Conservation (phyloP, 2,113 vertebrate species). For the Xyliphius kryptos region DNA sequence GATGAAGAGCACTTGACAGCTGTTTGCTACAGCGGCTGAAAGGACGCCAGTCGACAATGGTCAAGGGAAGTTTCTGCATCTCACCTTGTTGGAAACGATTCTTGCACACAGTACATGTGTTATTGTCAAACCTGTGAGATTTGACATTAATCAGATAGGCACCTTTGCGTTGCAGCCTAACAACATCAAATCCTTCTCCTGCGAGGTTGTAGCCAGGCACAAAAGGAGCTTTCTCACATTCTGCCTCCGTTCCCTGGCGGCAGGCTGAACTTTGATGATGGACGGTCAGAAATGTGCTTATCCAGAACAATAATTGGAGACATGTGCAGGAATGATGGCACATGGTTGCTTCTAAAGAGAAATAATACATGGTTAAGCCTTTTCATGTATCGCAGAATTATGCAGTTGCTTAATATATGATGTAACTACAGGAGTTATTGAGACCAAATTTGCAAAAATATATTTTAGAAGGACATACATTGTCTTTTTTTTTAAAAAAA, state of each 20-base stretch:
- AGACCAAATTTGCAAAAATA: too few species aligned
- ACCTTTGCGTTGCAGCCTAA: slow-evolving; percentile 61
- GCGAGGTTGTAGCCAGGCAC: slow-evolving; percentile 69
- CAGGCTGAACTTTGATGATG: slow-evolving; percentile 43
- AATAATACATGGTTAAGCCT: too few species aligned
- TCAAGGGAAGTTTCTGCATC: slow-evolving; percentile 58
- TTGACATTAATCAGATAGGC: slow-evolving; percentile 68
- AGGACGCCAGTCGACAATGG: slow-evolving; percentile 64
- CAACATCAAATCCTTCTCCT: slow-evolving; percentile 73
- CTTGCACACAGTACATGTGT: slow-evolving; percentile 63
- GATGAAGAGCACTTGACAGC: slow-evolving; percentile 61
- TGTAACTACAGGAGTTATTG: too few species aligned
- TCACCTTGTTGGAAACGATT: slow-evolving; percentile 59
- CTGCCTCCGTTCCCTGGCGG: slow-evolving; percentile 42
- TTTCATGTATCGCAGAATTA: too few species aligned
- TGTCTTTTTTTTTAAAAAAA: too few species aligned
- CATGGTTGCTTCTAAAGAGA: slow-evolving; percentile 44
- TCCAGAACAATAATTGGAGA: slow-evolving; percentile 30
- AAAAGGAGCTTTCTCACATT: slow-evolving; percentile 62
- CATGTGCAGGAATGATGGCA: background rate
- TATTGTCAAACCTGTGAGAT: slow-evolving; percentile 52
- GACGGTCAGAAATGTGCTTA: slow-evolving; percentile 30
- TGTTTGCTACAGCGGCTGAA: slow-evolving; percentile 62
- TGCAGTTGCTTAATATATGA: too few species aligned
- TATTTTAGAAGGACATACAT: too few species aligned